Evolutionary conservation across 2,888 invertebrate species (phyloP).

Genomic region (Euproctis similis): DNA sequence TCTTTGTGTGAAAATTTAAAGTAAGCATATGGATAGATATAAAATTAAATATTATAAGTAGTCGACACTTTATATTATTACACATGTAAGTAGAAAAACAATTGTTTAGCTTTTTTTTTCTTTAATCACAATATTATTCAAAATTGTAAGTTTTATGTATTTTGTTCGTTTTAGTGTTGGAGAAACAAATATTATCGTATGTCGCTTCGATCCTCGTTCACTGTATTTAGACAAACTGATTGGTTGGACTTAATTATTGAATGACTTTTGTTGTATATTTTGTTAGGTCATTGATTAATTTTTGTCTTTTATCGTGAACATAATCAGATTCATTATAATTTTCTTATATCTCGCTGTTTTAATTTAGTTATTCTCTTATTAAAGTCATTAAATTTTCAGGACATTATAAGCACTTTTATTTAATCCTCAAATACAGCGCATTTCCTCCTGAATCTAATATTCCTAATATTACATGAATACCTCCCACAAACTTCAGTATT

Average conservation of each 20-base stretch:
- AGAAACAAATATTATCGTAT: slow-evolving; percentile 47
- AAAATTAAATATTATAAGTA: slow-evolving; percentile 73
- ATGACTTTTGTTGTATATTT: slow-evolving; percentile 77
- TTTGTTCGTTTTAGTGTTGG: slow-evolving; percentile 65
- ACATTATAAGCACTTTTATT: slow-evolving; percentile 47
- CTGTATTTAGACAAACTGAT: slow-evolving; percentile 58
- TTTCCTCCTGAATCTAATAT: too few species aligned
- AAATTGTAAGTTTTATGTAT: slow-evolving; percentile 74
- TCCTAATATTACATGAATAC: too few species aligned
- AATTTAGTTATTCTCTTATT: slow-evolving; percentile 76
- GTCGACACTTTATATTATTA: slow-evolving; percentile 76
- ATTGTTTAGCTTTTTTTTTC: slow-evolving; percentile 75
- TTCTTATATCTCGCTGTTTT: slow-evolving; percentile 75
- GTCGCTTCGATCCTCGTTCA: slow-evolving; percentile 55
- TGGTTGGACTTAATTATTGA: slow-evolving; percentile 72
- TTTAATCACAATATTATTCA: slow-evolving; percentile 74
- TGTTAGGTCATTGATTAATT: slow-evolving; percentile 77
- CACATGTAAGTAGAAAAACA: slow-evolving; percentile 74
- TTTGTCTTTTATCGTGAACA: slow-evolving; percentile 60
- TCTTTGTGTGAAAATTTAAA: slow-evolving; percentile 71
- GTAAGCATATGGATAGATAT: slow-evolving; percentile 70
- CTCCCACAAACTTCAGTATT: too few species aligned
- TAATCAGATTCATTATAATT: slow-evolving; percentile 70
- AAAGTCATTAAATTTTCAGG: slow-evolving; percentile 77
- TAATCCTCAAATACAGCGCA: slow-evolving; percentile 5